These are phyloP conservation scores for Bombus ignitus DNA, from an alignment of 1,140 invertebrate genomes.

Conservation along the genomic window DNA sequence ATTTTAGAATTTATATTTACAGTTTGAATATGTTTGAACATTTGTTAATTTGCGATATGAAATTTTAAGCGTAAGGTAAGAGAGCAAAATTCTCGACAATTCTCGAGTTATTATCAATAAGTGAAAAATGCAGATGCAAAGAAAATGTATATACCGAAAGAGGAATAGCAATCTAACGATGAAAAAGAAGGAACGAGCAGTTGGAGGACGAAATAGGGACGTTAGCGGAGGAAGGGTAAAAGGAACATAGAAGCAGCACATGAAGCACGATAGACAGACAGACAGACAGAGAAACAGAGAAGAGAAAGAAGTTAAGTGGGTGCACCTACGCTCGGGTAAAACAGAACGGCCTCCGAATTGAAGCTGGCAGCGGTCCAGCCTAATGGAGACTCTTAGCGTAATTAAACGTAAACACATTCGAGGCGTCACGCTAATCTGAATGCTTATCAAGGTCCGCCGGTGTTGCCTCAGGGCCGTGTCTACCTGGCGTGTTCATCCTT, in stretches of 20 bases:
- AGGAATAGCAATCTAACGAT: constrained; percentile 8
- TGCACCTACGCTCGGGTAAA: constrained; percentile 73
- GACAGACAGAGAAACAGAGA: constrained; percentile 1
- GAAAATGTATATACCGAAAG: not conserved
- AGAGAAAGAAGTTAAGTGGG: constrained; percentile 68
- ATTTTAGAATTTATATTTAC: not conserved
- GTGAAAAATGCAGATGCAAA: too few relatives aligned
- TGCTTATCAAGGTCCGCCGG: constrained; percentile 79
- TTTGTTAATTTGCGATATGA: not conserved
- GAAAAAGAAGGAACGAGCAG: not conserved
- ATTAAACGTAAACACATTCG: constrained; percentile 83
- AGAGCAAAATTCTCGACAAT: too few relatives aligned
- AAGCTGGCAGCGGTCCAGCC: constrained; percentile 81
- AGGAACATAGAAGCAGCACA: not conserved
- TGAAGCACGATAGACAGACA: not conserved
- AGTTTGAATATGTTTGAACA: not conserved
- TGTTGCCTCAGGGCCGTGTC: constrained; percentile 77
- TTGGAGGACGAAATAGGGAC: not conserved
- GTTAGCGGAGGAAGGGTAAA: not conserved
- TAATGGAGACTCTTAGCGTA: constrained; percentile 83
- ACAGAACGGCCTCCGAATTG: constrained; percentile 69
- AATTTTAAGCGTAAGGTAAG: too few relatives aligned
- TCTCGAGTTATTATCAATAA: not conserved
- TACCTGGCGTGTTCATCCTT: constrained; percentile 73
- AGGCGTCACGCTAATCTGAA: constrained; percentile 82